A percentile compares a stretch with the other conserved stretches of the same genome.
Evolutionary conservation across 1,140 invertebrate genomes (phyloP).

Genomic region (Contarinia nasturtii): DNA sequence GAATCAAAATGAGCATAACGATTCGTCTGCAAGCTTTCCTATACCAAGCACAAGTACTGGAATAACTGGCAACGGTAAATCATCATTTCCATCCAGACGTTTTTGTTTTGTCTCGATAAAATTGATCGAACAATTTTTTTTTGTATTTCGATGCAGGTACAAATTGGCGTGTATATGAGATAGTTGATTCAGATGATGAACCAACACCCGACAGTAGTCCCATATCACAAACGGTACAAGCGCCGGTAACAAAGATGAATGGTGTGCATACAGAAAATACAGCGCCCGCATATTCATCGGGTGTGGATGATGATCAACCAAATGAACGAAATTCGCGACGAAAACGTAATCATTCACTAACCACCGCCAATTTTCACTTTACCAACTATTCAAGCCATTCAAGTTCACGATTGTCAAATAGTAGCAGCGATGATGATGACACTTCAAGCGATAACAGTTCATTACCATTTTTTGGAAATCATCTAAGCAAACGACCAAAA

Average conservation of each 20-base stretch:
- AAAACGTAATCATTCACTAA: not conserved
- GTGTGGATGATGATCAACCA: constrained; percentile 1
- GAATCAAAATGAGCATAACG: not conserved
- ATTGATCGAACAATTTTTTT: not conserved
- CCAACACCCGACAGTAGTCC: not conserved
- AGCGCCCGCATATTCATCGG: not conserved
- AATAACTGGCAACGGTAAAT: constrained; percentile 8
- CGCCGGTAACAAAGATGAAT: not conserved
- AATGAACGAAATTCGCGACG: not conserved
- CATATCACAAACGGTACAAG: not conserved
- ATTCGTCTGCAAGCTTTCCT: constrained; percentile 1
- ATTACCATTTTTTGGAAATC: not conserved
- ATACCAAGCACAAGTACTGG: constrained; percentile 10
- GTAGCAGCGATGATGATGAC: not conserved
- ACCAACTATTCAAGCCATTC: constrained; percentile 6
- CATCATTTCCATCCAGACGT: no score
- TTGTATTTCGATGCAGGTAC: not conserved
- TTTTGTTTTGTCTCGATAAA: no score
- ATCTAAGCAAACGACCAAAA: not conserved
- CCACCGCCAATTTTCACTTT: not conserved
- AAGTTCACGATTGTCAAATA: constrained; percentile 6
- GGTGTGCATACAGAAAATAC: not conserved
- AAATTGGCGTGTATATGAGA: not conserved
- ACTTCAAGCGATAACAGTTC: not conserved
- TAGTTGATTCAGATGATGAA: constrained; percentile 3